A percentile compares a stretch with the other conserved stretches of the same genome.
Conservation (phyloP, 2,888 invertebrate species). For the Busseola fusca region DNA sequence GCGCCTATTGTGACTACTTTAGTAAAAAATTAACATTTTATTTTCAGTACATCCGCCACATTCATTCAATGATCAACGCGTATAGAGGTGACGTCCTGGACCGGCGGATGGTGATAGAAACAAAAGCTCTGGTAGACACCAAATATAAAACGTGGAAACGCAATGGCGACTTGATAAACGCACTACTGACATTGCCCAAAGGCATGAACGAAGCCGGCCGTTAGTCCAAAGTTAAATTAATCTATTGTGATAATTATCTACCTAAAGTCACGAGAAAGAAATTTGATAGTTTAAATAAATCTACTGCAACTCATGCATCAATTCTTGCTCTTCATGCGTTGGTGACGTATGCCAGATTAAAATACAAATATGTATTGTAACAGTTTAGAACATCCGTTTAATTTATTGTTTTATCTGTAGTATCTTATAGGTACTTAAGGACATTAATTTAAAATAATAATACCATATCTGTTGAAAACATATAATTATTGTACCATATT, state of each 20-base stretch:
- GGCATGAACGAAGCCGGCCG: constrained; percentile 93
- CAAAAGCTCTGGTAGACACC: constrained; percentile 70
- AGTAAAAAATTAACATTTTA: neutral
- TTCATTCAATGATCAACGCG: constrained; percentile 74
- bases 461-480: constrained; percentile 59
- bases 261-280: constrained; percentile 30
- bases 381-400: constrained; percentile 13
- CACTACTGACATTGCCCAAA: constrained; percentile 93
- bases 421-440: neutral
- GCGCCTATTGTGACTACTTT: neutral
- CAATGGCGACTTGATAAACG: constrained; percentile 92
- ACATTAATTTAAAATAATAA: constrained; percentile 44
- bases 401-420: constrained; percentile 16
- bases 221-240: constrained; percentile 64
- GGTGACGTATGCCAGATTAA: neutral
- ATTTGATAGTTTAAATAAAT: constrained; percentile 25
- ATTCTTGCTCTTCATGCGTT: neutral
- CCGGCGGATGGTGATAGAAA: constrained; percentile 66
- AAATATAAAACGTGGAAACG: constrained; percentile 88
- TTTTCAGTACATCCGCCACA: constrained; percentile 74
- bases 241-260: constrained; percentile 36
- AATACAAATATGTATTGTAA: constrained; percentile 7
- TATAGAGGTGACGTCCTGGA: constrained; percentile 66
- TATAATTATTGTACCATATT: constrained; percentile 72
- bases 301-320: neutral